Evolutionary conservation across 2,797 vertebrate species (phyloP).

Genomic region (Myotis planiceps): DNA sequence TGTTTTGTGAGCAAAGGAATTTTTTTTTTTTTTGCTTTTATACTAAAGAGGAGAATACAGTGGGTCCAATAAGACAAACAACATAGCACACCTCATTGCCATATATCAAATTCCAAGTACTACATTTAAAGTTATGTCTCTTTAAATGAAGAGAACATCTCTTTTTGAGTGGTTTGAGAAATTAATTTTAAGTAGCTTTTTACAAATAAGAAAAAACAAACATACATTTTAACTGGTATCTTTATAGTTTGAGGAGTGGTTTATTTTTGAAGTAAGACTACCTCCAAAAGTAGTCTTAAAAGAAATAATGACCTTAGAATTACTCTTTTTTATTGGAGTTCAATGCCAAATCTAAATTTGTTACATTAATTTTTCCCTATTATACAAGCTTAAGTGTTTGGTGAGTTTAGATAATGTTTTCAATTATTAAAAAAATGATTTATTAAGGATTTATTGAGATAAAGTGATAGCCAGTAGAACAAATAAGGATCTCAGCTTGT

Average conservation of each 20-base stretch:
- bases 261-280: neutral
- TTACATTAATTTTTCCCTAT: neutral
- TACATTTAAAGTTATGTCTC: neutral
- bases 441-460: conserved; percentile 1
- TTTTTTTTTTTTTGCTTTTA: neutral
- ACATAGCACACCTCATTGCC: neutral
- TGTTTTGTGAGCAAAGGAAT: neutral
- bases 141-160: neutral
- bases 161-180: neutral
- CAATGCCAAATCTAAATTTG: neutral
- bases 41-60: neutral
- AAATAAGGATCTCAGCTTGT: neutral
- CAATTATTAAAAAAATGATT: neutral
- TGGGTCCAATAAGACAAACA: neutral
- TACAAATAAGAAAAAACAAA: neutral
- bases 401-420: neutral
- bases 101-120: neutral
- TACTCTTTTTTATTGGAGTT: neutral
- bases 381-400: neutral
- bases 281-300: neutral
- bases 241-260: neutral
- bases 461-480: neutral
- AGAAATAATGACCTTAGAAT: neutral
- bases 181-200: neutral
- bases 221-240: neutral